Conservation (phyloP, 2,113 vertebrate genomes). For the Cavia aperea region DNA sequence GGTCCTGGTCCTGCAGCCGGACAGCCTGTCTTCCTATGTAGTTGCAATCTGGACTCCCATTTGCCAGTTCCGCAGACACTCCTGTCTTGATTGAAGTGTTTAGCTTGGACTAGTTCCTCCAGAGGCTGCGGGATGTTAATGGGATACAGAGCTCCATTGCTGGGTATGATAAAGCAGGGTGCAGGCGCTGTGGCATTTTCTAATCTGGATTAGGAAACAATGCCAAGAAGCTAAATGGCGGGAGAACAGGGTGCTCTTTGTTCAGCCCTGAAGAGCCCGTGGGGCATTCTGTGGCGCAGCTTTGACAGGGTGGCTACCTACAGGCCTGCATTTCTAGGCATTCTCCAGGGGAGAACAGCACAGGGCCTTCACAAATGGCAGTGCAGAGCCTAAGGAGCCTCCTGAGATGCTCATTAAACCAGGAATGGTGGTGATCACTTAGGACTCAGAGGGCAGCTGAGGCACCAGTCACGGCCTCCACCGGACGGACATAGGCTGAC, state of each 20-base stretch:
- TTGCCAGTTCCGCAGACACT: not conserved
- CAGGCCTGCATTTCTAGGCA: not conserved
- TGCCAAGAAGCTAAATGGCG: not conserved
- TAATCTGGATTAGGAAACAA: slow-evolving; percentile 48
- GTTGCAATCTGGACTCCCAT: not conserved
- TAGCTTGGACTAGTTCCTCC: not conserved
- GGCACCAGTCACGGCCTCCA: not conserved
- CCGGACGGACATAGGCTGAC: not conserved
- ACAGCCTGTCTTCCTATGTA: not conserved
- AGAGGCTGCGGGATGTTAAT: not conserved
- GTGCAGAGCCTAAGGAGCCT: not conserved
- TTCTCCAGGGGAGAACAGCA: not conserved
- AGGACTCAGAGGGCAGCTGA: not conserved
- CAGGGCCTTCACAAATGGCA: not conserved
- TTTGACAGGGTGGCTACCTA: not conserved
- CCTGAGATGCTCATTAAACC: not conserved
- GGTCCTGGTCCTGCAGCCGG: no score
- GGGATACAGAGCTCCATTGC: not conserved
- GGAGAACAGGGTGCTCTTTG: slow-evolving; percentile 55
- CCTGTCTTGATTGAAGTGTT: slow-evolving; percentile 5
- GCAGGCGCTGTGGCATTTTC: not conserved
- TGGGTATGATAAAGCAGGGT: not conserved
- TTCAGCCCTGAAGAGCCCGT: not conserved
- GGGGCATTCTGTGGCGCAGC: not conserved
- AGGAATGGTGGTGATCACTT: rapidly evolving